Evolutionary conservation across 2,797 vertebrate species (phyloP).

Genomic region (Poeciliopsis presidionis): DNA sequence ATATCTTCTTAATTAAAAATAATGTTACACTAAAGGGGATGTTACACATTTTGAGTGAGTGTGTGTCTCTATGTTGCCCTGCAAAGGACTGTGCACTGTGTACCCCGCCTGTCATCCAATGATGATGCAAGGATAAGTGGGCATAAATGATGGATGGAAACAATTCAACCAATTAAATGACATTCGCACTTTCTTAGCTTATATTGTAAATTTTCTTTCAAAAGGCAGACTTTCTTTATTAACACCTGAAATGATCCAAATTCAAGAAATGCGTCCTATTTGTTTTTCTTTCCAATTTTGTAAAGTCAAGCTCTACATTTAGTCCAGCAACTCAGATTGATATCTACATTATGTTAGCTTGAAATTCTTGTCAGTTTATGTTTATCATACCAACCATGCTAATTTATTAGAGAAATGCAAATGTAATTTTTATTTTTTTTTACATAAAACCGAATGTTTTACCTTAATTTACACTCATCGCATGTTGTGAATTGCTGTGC

Average conservation of each 20-base stretch:
- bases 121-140: no score
- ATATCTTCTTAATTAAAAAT: not conserved
- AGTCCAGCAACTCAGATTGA: not conserved
- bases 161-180: not conserved
- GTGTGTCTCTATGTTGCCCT: no score
- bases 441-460: not conserved
- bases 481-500: not conserved
- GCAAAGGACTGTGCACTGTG: no score
- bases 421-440: not conserved
- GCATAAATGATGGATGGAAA: no score
- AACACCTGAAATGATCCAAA: not conserved
- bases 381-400: not conserved
- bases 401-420: not conserved
- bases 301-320: not conserved
- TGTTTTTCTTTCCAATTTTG: not conserved
- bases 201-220: not conserved
- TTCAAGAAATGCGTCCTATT: not conserved
- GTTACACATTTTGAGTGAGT: no score
- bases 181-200: not conserved
- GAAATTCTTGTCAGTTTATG: not conserved
- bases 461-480: not conserved
- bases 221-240: not conserved
- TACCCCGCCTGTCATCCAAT: no score
- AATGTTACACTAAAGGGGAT: not conserved
- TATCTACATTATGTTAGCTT: not conserved